Conservation (phyloP, 2,888 invertebrate species). For the Allophyes oxyacanthae region DNA sequence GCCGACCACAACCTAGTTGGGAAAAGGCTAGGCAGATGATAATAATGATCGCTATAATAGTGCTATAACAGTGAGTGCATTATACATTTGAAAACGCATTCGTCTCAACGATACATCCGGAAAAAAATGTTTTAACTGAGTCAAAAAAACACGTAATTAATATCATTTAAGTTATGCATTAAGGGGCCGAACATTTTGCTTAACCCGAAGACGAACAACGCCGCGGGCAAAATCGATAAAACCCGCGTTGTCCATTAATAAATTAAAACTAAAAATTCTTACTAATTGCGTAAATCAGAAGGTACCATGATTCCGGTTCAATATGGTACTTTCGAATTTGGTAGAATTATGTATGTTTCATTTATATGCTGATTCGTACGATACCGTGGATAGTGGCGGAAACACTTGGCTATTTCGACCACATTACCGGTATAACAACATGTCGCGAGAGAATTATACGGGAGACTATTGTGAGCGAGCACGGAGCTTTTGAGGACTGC, state of each 20-base stretch:
- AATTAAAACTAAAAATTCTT: constrained; percentile 39
- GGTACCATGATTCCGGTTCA: constrained; percentile 50
- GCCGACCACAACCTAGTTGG: too few relatives aligned
- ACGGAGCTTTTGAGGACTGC: too few relatives aligned
- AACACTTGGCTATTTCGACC: constrained; percentile 74
- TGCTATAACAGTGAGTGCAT: too few relatives aligned
- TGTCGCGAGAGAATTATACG: constrained; percentile 47
- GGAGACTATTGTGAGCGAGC: constrained; percentile 3
- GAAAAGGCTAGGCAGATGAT: too few relatives aligned
- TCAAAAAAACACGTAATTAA: constrained; percentile 30
- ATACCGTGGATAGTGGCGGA: constrained; percentile 70
- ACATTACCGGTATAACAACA: constrained; percentile 69
- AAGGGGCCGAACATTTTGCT: constrained; percentile 37
- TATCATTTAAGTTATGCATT: constrained; percentile 43
- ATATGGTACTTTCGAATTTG: constrained; percentile 56
- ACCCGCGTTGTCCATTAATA: constrained; percentile 39
- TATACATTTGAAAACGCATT: too few relatives aligned
- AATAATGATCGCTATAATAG: too few relatives aligned
- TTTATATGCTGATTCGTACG: constrained; percentile 68
- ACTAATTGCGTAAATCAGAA: constrained; percentile 59
- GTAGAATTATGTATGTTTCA: constrained; percentile 58
- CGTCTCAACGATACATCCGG: too few relatives aligned
- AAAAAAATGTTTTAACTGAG: too few relatives aligned
- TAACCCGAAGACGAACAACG: constrained; percentile 20
- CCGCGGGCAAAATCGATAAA: constrained; percentile 51